A percentile compares a stretch with the other conserved stretches of the same genome.
Evolutionary conservation across 2,113 vertebrate genomes (phyloP).

Genomic region (Psephotus haematonotus): DNA sequence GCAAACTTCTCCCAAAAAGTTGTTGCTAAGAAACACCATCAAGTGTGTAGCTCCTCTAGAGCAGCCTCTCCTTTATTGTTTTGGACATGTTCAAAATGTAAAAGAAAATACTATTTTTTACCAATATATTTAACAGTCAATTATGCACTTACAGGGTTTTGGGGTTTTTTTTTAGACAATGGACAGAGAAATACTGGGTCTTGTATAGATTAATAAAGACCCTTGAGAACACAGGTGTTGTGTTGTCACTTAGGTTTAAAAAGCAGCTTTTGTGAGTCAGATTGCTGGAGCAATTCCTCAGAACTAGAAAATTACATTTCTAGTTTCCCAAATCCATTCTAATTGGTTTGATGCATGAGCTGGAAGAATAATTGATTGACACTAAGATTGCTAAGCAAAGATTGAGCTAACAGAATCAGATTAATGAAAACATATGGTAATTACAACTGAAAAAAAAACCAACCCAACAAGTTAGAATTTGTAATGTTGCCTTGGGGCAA

Average conservation of each 20-base stretch:
- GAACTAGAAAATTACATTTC: conserved; percentile 38
- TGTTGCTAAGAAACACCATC: conserved; percentile 78
- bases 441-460: conserved; percentile 73
- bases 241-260: neutral
- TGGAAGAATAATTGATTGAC: conserved; percentile 78
- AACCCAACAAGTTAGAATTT: conserved; percentile 61
- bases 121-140: neutral
- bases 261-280: neutral
- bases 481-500: conserved; percentile 64
- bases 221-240: neutral
- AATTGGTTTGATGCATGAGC: conserved; percentile 66
- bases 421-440: conserved; percentile 81
- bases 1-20: conserved; percentile 60
- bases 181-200: neutral
- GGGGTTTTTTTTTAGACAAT: neutral
- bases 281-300: conserved; percentile 3
- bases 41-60: conserved; percentile 58
- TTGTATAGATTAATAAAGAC: neutral
- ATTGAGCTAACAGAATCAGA: conserved; percentile 73
- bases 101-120: conserved; percentile 56
- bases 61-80: conserved; percentile 48
- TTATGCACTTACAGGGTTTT: neutral
- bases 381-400: conserved; percentile 65
- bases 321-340: conserved; percentile 59
- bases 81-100: conserved; percentile 54